Conservation (phyloP, 2,797 vertebrate genomes). For the Erithacus rubecula region DNA sequence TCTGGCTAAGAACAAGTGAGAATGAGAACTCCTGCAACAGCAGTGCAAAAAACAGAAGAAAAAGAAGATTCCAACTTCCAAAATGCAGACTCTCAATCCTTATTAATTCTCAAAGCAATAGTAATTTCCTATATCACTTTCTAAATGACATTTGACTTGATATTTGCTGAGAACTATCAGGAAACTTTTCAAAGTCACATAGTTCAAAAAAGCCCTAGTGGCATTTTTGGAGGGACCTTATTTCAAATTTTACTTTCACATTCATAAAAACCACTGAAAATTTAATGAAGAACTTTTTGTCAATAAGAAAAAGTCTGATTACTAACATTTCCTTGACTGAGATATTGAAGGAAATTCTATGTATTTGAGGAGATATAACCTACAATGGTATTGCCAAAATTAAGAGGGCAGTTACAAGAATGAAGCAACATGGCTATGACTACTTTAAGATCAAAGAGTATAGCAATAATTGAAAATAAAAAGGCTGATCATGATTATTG, state of each 20-base stretch:
- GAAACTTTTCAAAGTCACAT: neutral
- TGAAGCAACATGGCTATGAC: neutral
- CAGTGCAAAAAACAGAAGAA: conserved; percentile 38
- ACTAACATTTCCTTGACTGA: neutral
- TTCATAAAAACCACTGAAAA: neutral
- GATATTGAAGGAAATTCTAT: neutral
- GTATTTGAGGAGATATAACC: neutral
- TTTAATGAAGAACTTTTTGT: neutral
- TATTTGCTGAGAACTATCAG: conserved; percentile 1
- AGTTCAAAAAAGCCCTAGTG: neutral
- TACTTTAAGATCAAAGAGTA: neutral
- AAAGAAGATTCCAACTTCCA: conserved; percentile 16
- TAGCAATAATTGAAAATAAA: neutral
- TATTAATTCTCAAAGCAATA: conserved; percentile 45
- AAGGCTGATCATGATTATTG: neutral
- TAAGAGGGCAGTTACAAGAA: neutral
- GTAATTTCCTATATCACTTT: conserved; percentile 36
- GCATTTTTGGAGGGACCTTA: neutral
- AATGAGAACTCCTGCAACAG: conserved; percentile 53
- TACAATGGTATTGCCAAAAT: neutral
- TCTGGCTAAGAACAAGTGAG: conserved; percentile 63
- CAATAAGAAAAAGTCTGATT: neutral
- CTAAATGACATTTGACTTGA: conserved; percentile 16
- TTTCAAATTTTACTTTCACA: neutral
- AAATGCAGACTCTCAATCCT: neutral